Evolutionary conservation across 2,797 vertebrate genomes (phyloP).

Genomic region (Manis crassicaudata): DNA sequence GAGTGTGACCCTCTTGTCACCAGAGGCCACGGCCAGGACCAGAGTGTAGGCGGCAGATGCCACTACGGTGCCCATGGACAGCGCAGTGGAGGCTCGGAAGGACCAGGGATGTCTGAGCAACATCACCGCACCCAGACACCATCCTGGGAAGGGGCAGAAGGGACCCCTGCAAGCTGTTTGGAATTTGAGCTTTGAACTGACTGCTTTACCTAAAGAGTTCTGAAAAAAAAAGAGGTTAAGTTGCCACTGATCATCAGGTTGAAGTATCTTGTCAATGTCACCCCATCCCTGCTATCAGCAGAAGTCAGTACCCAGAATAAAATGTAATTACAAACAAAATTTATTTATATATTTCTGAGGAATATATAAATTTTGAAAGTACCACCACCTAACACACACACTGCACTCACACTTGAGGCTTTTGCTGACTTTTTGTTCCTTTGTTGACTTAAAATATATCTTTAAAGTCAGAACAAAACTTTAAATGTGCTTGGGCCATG

Average conservation of each 20-base stretch:
- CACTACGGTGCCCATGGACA: not conserved
- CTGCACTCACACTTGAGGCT: too few relatives aligned
- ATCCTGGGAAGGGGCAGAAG: not conserved
- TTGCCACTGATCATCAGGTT: not conserved
- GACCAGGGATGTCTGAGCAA: not conserved
- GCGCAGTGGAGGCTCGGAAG: not conserved
- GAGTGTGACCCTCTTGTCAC: not conserved
- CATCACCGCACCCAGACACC: too few relatives aligned
- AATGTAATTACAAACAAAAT: not conserved
- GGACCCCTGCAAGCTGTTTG: not conserved
- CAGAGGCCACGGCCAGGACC: not conserved
- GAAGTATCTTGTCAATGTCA: not conserved
- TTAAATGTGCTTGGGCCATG: not conserved
- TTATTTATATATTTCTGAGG: not conserved
- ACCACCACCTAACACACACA: too few relatives aligned
- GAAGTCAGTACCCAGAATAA: not conserved
- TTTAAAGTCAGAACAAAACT: not conserved
- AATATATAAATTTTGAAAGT: not conserved
- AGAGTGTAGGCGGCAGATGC: not conserved
- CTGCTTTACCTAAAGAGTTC: not conserved
- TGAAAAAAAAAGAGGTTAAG: not conserved
- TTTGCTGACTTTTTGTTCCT: not conserved
- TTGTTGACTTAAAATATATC: not conserved
- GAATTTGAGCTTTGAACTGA: not conserved
- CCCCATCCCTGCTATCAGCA: not conserved